Base-by-base conservation (phyloP, 2,888 invertebrate genomes). In the Torymus aiolomorphi region DNA sequence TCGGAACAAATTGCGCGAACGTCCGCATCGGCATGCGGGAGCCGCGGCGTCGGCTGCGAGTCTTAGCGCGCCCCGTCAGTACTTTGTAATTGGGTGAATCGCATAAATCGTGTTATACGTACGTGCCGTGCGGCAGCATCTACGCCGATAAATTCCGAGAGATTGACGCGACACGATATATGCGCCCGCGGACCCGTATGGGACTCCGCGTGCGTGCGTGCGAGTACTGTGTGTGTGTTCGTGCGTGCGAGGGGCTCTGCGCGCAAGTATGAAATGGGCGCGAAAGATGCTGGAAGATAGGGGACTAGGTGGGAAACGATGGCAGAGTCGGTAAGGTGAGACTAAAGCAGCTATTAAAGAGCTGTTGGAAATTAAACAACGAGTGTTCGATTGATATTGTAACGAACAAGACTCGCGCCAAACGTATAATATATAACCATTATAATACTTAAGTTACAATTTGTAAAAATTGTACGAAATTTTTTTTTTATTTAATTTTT, bases 91-190 rank as follows among this genome's bases (percentile, higher is more conserved):
- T 85, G 84, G 82, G 82, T 78, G 83, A 82, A 81, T 83, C 82
- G 75, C 83, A 84, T 85, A 84, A 84, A 84, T 84, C 83, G 81
- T 77, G 72, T 57, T 80, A 52, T 63, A 71, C 76, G 78, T 79
- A 82, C 82, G 78, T 63, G 49, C 74, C 24, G 54, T 49, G 16
- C 31, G 51, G 62, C 65, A 4, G 31, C 70, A 65, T 59, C 59
- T 49, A 13, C 20, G 70, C 78, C 78, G 78, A 79, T 79, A 76
- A 72, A 80, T 80, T 70, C 69, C 69, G 61, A 71, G 62, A 84
- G 85, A 85, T 85, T 84, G 84, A 83, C 84, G 83, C 80, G 81
- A 63, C 79, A 67, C 84, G 84, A 85, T 83, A 84, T 80, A 84
- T 80, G 72, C 62, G 67, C 61, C 49, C 56, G 14, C 51, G 57